phyloP scores from a whole-genome alignment of 2,888 invertebrate species.

The Euzetes globulus region DNA sequence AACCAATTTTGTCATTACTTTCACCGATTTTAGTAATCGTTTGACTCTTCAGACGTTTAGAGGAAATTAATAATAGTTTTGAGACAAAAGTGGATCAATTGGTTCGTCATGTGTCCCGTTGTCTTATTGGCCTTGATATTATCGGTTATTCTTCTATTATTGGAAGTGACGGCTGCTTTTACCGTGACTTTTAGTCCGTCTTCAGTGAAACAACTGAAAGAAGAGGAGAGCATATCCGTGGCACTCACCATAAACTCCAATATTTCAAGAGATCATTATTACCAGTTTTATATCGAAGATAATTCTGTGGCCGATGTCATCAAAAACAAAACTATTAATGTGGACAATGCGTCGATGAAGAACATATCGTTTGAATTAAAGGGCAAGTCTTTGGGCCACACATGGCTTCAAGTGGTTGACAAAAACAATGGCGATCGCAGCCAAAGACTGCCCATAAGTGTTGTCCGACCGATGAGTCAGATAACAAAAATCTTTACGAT shows the following conservation, averaged over 20 bases:
- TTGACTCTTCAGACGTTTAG: too few relatives aligned
- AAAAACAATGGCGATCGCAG: constrained; percentile 25
- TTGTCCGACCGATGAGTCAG: constrained; percentile 37
- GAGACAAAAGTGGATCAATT: neutral
- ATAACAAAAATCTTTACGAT: constrained; percentile 39
- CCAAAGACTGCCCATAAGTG: constrained; percentile 36
- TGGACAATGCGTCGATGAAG: neutral
- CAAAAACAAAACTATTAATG: neutral
- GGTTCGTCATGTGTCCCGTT: constrained; percentile 40
- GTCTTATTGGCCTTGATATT: constrained; percentile 40
- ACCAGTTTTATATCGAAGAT: constrained; percentile 20
- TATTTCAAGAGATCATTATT: neutral
- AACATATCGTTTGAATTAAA: constrained; percentile 34
- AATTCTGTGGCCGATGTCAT: neutral
- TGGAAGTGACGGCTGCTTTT: constrained; percentile 40
- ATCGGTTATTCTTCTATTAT: constrained; percentile 38
- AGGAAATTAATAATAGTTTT: too few relatives aligned
- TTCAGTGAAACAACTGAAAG: constrained; percentile 18
- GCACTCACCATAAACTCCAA: constrained; percentile 15
- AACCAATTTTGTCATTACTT: too few relatives aligned
- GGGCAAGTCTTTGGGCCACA: constrained; percentile 40
- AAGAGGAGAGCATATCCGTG: constrained; percentile 14
- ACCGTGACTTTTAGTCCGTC: constrained; percentile 38
- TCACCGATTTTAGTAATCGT: too few relatives aligned
- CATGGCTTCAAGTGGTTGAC: constrained; percentile 34